Evolutionary conservation across 1,140 invertebrate species (phyloP), one percentile per base, ranked within the genome.

Genomic region (Diuraphis noxia): DNA sequence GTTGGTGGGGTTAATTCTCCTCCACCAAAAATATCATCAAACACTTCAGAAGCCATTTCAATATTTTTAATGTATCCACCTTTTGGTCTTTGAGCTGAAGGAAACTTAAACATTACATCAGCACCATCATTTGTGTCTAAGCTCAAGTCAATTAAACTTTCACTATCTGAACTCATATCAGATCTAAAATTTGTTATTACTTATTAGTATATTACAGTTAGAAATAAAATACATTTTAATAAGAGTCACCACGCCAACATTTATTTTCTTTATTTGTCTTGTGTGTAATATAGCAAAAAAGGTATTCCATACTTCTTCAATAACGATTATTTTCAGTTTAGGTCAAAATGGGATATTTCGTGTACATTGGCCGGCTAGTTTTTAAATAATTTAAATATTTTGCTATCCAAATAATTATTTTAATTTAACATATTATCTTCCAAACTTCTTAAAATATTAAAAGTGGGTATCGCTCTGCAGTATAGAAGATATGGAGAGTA

Each of bases 41-140:
- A 95, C 25, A 97, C 96, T 93, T 98, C 98, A 72, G 96, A 96
- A 17, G 97, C 98, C 40, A 97, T 95, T 93, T 98, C 98, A 46
- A 96, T 96, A 3, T 93, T 91, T 85, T 85, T 87, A 40, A 56
- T 63, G 19, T 36, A 38, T 36, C 82, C 49, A 30, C 34, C 25
- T 43, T 56, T 92, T 56, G 81, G 38, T 87, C 38, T 85, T 34
- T 92, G 91, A 5, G 82, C 34, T 40, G 91, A 86, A 52, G 91
- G 84, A 92, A 92, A 87, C 38, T 82, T 87, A 63, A 87, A 92
- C n/a, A 92, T 92, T 13, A 92, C 81, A 82, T 91, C 89, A 82
- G 89, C 89, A 38, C 89, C 89, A 91, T 91, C 63, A 38, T 40
- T 79, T 38, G 89, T 91, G 36, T 91, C 89, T 52, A 91, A 52